Base-by-base conservation (phyloP, 2,888 invertebrate species). In the Galerucella nymphaeae region DNA sequence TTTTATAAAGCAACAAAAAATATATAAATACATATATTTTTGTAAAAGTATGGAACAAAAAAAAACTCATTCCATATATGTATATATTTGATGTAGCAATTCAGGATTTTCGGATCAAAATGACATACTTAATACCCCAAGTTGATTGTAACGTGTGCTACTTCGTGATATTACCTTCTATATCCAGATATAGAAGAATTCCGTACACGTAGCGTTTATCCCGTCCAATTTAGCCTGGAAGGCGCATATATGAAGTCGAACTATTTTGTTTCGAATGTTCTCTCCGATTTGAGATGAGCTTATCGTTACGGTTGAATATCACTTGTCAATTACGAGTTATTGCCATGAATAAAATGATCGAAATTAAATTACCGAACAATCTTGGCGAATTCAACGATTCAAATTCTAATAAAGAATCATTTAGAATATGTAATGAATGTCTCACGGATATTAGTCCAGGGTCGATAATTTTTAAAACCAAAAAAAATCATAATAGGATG, bases 91-190 rank as follows among this genome's bases (percentile, higher is more conserved):
- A 61, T 67, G 50, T 66, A 20, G 59, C 61, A 61, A 71, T 65
- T 20, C 50, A 53, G 66, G 58, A 66, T 66, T 65, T 71, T 66
- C 61, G 20, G 6, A 65, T 45, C 71, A 61, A 61, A 59, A 70
- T 63, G 65, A 70, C 58, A 55, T 41, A 61, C 61, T 58, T 72
- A 72, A 72, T 72, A 72, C 67, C 67, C 72, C 16, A 11, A 63
- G 72, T 63, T 72, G 72, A 67, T 67, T 72, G 67, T 67, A 72
- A 64, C 71, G 65, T 59, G 65, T 66, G 59, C 67, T 57, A 42
- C 63, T 42, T 42, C 61, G 61, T 63, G 70, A 70, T 70, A 64
- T 70, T 63, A 64, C 70, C n/a, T 63, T 41, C 63, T 48, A 65
- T 65, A 65, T 65, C 55, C 59, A 23, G 58, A 58, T 13, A n/a